phyloP scores from a whole-genome alignment of 2,113 vertebrate genomes.

The Brachypteracias leptosomus region DNA sequence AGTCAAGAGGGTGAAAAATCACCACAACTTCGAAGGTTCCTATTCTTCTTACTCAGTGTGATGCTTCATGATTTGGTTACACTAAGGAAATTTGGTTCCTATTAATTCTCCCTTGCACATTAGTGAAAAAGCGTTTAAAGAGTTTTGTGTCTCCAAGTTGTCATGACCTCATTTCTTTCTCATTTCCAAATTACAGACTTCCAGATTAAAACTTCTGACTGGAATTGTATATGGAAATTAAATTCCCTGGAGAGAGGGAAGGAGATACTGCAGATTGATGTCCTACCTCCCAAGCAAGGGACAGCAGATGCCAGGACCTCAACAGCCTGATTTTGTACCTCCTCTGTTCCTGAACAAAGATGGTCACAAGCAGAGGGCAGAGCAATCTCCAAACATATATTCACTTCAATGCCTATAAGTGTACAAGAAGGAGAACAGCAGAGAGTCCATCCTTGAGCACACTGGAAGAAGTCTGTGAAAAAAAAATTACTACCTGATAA shows the following conservation, averaged over 20 bases:
- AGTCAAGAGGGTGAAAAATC: slow-evolving; percentile 10
- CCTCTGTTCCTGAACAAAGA: neutral
- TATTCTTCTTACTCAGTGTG: neutral
- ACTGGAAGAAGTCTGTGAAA: neutral
- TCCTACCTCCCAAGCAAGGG: neutral
- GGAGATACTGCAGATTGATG: neutral
- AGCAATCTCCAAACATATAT: neutral
- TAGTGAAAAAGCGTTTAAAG: neutral
- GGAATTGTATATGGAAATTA: neutral
- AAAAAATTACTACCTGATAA: neutral
- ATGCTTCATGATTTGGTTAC: neutral
- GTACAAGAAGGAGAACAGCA: neutral
- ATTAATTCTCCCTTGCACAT: neutral
- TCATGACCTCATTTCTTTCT: neutral
- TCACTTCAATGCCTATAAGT: neutral
- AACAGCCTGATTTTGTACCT: neutral
- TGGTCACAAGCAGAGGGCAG: neutral
- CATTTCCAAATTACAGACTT: neutral
- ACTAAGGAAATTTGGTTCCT: neutral
- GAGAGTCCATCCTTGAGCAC: neutral
- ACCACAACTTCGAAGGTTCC: neutral
- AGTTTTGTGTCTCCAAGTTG: neutral
- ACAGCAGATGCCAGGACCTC: neutral
- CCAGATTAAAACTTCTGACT: neutral
- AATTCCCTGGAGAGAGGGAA: neutral